Percentiles rank a stretch among this genome's conserved stretches.
phyloP scores from a whole-genome alignment of 2,113 vertebrate genomes.

The Rhinopomastus cyanomelas region DNA sequence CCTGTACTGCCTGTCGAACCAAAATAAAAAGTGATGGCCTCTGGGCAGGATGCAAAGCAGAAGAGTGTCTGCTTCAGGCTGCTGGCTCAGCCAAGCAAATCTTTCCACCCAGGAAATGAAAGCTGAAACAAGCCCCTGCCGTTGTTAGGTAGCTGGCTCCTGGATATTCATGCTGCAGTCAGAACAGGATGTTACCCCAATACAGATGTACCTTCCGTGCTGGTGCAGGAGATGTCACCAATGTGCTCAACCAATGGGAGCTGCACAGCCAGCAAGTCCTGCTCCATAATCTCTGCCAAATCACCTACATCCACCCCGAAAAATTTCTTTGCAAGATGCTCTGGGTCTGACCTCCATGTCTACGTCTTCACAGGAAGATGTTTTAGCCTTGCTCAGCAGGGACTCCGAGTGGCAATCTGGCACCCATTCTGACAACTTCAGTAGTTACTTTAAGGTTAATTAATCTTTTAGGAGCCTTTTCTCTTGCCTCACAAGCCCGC shows the following conservation, averaged over 20 bases:
- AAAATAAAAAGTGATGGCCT: conserved; percentile 43
- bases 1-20: conserved; percentile 7
- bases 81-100: conserved; percentile 32
- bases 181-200: conserved; percentile 13
- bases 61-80: conserved; percentile 14
- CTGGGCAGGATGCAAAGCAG: conserved; percentile 59
- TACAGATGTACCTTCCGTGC: not conserved
- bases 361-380: not conserved
- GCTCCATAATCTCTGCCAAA: not conserved
- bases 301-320: not conserved
- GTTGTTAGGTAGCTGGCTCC: not conserved
- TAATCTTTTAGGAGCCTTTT: not conserved
- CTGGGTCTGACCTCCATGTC: not conserved
- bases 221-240: not conserved
- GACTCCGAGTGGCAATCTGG: not conserved
- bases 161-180: not conserved
- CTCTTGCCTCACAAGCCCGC: not conserved
- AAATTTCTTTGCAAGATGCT: not conserved
- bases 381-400: not conserved
- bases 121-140: not conserved
- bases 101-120: conserved; percentile 60
- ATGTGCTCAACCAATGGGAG: too few species aligned
- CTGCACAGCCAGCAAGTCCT: not conserved
- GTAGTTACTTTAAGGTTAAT: not conserved
- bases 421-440: not conserved